A percentile compares a stretch with the other conserved stretches of the same genome.
phyloP scores from a whole-genome alignment of 2,113 vertebrate genomes.

The Alexandromys fortis region DNA sequence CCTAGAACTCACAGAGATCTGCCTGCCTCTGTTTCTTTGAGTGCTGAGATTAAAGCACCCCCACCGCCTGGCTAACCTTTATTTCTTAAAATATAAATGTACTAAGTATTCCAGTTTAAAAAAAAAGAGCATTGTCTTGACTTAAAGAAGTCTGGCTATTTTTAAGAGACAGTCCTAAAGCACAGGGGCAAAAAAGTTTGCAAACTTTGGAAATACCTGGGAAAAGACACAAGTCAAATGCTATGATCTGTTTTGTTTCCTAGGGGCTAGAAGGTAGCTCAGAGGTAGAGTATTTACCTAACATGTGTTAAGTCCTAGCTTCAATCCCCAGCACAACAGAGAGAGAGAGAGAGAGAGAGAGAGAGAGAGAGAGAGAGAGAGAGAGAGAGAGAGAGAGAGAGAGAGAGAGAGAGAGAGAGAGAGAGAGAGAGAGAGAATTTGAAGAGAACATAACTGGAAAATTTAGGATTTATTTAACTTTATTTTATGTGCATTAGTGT shows the following conservation, averaged over 20 bases:
- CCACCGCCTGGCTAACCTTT: no score
- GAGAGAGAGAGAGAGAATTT: not conserved
- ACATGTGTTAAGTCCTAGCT: not conserved
- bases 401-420: no score
- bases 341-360: no score
- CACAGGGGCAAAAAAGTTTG: not conserved
- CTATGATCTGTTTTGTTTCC: not conserved
- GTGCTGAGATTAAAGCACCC: no score
- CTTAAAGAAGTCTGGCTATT: constrained; percentile 6
- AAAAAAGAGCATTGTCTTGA: not conserved
- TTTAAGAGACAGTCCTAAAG: constrained; percentile 15
- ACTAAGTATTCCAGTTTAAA: not conserved
- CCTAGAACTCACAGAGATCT: no score
- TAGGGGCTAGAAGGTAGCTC: not conserved
- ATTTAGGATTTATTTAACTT: no score
- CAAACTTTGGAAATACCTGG: constrained; percentile 1
- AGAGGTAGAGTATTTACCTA: not conserved
- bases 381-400: no score
- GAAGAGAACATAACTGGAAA: not conserved
- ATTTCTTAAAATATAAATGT: constrained; percentile 29
- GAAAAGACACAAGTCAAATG: constrained; percentile 2
- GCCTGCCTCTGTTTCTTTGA: no score
- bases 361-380: not conserved
- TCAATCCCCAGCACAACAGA: not conserved
- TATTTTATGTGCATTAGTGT: no score